phyloP scores from a whole-genome alignment of 2,797 vertebrate species.

The Poeciliopsis gracilis region DNA sequence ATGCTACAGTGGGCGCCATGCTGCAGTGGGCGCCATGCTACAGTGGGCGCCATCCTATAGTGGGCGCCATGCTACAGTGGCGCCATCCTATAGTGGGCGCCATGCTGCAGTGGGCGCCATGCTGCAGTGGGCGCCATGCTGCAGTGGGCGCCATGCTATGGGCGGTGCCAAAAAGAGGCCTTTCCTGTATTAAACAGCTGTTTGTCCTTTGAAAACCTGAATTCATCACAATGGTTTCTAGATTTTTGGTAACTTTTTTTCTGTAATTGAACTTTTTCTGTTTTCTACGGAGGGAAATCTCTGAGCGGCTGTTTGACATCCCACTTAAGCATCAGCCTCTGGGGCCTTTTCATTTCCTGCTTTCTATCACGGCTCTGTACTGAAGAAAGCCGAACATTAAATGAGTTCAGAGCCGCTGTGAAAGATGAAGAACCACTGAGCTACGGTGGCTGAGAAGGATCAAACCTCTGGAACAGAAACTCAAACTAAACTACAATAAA shows the following conservation, averaged over 20 bases:
- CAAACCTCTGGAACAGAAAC: not conserved
- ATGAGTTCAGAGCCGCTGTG: no score
- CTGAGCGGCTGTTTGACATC: not conserved
- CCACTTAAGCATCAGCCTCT: not conserved
- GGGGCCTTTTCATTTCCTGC: not conserved
- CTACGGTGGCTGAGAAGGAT: not conserved
- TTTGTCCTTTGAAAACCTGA: no score
- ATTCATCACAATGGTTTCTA: no score
- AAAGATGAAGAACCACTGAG: not conserved
- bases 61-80: no score
- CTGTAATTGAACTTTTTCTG: not conserved
- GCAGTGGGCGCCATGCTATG: no score
- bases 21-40: no score
- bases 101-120: no score
- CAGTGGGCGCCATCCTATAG: no score
- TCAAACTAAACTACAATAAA: not conserved
- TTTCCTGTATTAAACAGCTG: not conserved
- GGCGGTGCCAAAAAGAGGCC: no score
- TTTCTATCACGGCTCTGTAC: not conserved
- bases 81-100: rapidly evolving
- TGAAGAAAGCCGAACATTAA: not conserved
- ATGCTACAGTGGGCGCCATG: rapidly evolving
- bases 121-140: rapidly evolving
- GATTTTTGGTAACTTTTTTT: not conserved
- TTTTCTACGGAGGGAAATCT: no score